Evolutionary conservation across 1,140 invertebrate species (phyloP).

Genomic region (Steinernema feltiae): DNA sequence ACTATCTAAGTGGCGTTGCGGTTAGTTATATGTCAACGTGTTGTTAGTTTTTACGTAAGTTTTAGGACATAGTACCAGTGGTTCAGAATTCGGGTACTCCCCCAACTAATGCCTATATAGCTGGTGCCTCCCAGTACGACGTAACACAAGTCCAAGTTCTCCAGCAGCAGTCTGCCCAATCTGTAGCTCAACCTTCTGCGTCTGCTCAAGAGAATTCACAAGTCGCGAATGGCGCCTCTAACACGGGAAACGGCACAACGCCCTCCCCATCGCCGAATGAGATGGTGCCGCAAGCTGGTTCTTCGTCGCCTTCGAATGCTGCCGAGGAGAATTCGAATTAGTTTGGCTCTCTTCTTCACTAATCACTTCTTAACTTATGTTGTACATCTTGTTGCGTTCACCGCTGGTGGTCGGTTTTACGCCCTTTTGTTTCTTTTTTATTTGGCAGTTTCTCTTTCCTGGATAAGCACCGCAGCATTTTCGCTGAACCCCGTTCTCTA

Average conservation of each 20-base stretch:
- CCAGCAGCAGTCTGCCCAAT: conserved; percentile 3
- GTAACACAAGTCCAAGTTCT: neutral
- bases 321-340: neutral
- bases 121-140: neutral
- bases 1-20: neutral
- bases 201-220: neutral
- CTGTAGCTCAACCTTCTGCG: neutral
- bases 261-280: neutral
- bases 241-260: neutral
- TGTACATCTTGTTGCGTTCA: conserved; percentile 5
- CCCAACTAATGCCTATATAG: neutral
- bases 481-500: neutral
- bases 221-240: neutral
- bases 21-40: neutral
- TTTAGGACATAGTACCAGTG: neutral
- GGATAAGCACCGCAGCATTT: neutral
- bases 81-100: neutral
- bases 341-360: neutral
- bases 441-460: conserved; percentile 3
- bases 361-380: neutral
- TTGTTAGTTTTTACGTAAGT: neutral
- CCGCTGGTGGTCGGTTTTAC: neutral
- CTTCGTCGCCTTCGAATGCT: neutral
- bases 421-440: neutral
- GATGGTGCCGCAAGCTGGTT: neutral